Conservation (phyloP, 2,888 invertebrate genomes). For the Cheilosia urbana region DNA sequence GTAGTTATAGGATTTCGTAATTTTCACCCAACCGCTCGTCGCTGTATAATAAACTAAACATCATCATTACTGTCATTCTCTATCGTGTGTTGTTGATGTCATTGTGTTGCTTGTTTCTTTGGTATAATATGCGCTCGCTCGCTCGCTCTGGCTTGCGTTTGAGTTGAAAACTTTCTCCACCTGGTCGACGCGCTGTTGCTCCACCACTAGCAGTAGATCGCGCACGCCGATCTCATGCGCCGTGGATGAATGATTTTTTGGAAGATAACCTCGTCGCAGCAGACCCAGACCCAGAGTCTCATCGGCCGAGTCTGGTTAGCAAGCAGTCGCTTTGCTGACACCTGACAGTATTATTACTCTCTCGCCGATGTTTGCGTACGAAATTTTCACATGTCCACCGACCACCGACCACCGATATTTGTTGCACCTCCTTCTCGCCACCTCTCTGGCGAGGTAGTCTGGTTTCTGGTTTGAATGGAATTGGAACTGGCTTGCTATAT, state of each 20-base stretch:
- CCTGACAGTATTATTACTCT: constrained; percentile 1
- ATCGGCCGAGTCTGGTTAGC: constrained; percentile 1
- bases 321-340: neutral
- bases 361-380: constrained; percentile 51
- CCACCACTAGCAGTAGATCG: constrained; percentile 42
- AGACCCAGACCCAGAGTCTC: constrained; percentile 12
- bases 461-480: constrained; percentile 47
- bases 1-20: constrained; percentile 6
- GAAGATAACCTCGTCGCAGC: constrained; percentile 40
- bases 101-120: constrained; percentile 11
- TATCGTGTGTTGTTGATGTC: constrained; percentile 11
- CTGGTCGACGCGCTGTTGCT: constrained; percentile 48
- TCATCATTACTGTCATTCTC: constrained; percentile 10
- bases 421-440: constrained; percentile 3
- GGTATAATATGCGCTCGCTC: constrained; percentile 14
- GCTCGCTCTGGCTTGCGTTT: constrained; percentile 44
- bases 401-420: constrained; percentile 25
- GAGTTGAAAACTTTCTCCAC: constrained; percentile 69
- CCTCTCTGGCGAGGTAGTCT: constrained; percentile 19
- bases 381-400: constrained; percentile 53
- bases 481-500: constrained; percentile 28
- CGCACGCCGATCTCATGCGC: constrained; percentile 32
- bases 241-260: constrained; percentile 58
- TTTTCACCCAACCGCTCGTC: neutral
- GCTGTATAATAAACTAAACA: neutral